Evolutionary conservation across 2,797 vertebrate species (phyloP).

Genomic region (Malacoctenus gilli): DNA sequence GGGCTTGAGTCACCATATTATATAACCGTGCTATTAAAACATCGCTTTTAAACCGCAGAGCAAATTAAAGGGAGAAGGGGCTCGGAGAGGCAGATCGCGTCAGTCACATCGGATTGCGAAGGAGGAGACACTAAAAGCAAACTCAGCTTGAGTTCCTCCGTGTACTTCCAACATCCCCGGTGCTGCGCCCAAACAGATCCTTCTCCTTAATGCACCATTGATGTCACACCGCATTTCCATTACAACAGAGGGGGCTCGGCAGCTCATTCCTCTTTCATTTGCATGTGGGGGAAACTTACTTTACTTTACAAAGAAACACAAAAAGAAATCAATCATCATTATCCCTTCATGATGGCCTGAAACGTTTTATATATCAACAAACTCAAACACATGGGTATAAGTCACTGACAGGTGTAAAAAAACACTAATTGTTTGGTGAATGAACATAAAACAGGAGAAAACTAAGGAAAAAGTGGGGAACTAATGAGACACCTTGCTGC

Average conservation of each 20-base stretch:
- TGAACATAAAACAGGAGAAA: no score
- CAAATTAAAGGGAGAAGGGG: constrained; percentile 22
- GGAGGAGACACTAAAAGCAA: constrained; percentile 23
- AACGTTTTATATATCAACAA: no score
- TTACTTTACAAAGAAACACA: constrained; percentile 4
- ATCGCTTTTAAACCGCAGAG: constrained; percentile 24
- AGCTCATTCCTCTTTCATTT: constrained; percentile 21
- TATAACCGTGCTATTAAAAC: constrained; percentile 38
- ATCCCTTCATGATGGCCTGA: constrained; percentile 1
- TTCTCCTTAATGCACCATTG: constrained; percentile 12
- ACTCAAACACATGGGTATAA: no score
- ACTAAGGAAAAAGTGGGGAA: no score
- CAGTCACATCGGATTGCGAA: constrained; percentile 18
- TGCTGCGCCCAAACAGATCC: constrained; percentile 8
- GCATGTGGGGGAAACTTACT: background rate
- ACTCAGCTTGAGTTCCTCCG: constrained; percentile 11
- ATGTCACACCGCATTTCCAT: constrained; percentile 27
- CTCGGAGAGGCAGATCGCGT: constrained; percentile 7
- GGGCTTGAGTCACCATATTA: constrained; percentile 44
- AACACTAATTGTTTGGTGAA: no score
- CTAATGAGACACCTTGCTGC: no score
- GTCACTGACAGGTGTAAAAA: no score
- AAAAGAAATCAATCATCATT: constrained; percentile 24
- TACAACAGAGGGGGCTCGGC: constrained; percentile 4
- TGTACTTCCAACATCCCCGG: background rate